Conservation (phyloP, 2,888 invertebrate species). For the Xanthia togata region DNA sequence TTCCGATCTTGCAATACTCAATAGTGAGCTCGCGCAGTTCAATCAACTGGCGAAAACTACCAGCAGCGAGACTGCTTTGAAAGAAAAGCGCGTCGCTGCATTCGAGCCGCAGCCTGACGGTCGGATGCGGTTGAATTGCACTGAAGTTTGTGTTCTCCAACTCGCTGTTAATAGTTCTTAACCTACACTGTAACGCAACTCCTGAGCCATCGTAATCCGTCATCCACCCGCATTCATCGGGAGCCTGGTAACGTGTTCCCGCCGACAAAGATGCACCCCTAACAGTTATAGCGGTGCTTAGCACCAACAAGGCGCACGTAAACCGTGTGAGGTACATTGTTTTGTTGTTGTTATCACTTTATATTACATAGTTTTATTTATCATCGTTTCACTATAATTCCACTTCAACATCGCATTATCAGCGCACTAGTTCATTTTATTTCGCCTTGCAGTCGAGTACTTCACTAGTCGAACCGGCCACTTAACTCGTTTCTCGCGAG, state of each 20-base stretch:
- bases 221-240: constrained; percentile 95
- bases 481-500: constrained; percentile 90
- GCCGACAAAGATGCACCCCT: constrained; percentile 88
- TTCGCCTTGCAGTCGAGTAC: constrained; percentile 78
- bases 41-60: constrained; percentile 94
- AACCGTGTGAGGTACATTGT: constrained; percentile 87
- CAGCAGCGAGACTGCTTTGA: constrained; percentile 94
- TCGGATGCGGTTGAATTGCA: constrained; percentile 95
- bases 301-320: constrained; percentile 83
- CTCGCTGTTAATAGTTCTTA: constrained; percentile 95
- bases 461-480: constrained; percentile 87
- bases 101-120: constrained; percentile 93
- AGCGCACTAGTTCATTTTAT: constrained; percentile 82
- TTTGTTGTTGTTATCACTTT: constrained; percentile 82
- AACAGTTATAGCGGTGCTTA: constrained; percentile 83
- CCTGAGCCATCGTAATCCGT: constrained; percentile 92
- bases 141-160: constrained; percentile 95
- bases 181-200: constrained; percentile 93
- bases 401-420: constrained; percentile 81
- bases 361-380: constrained; percentile 86
- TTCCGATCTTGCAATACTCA: constrained; percentile 95
- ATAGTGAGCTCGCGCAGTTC: constrained; percentile 94
- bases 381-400: constrained; percentile 81
- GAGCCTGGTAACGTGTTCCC: constrained; percentile 93
- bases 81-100: constrained; percentile 95